Evolutionary conservation across 2,113 vertebrate genomes (phyloP).

Genomic region (Archocentrus centrarchus): DNA sequence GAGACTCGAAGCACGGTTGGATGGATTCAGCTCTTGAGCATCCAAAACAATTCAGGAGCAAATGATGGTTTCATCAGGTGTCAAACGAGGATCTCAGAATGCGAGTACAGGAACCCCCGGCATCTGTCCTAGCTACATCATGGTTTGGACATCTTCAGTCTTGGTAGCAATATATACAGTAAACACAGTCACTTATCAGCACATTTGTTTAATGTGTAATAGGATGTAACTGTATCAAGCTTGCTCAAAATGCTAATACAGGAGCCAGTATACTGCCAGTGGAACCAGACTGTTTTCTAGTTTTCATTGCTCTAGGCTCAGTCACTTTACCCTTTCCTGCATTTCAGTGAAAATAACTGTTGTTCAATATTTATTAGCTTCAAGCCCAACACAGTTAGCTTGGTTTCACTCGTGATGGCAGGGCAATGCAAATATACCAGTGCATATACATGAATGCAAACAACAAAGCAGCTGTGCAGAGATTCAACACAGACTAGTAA

Average conservation of each 20-base stretch:
- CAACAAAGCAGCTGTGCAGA: background rate
- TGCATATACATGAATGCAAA: background rate
- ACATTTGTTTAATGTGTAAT: background rate
- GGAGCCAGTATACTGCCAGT: background rate
- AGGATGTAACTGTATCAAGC: background rate
- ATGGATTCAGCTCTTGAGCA: background rate
- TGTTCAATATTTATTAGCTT: conserved; percentile 11
- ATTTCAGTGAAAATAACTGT: background rate
- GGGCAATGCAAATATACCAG: background rate
- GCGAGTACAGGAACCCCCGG: background rate
- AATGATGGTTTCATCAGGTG: no score
- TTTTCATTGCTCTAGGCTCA: background rate
- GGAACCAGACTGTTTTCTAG: background rate
- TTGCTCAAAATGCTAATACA: background rate
- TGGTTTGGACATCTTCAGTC: background rate
- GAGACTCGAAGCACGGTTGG: background rate
- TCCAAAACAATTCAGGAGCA: background rate
- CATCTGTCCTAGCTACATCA: background rate
- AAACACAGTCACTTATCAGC: background rate
- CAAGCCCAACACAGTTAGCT: background rate
- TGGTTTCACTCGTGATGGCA: background rate
- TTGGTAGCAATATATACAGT: background rate
- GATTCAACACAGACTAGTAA: background rate
- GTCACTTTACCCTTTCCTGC: background rate
- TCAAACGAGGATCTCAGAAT: background rate